Conservation (phyloP, 2,888 invertebrate genomes). For the Frankliniella fusca region DNA sequence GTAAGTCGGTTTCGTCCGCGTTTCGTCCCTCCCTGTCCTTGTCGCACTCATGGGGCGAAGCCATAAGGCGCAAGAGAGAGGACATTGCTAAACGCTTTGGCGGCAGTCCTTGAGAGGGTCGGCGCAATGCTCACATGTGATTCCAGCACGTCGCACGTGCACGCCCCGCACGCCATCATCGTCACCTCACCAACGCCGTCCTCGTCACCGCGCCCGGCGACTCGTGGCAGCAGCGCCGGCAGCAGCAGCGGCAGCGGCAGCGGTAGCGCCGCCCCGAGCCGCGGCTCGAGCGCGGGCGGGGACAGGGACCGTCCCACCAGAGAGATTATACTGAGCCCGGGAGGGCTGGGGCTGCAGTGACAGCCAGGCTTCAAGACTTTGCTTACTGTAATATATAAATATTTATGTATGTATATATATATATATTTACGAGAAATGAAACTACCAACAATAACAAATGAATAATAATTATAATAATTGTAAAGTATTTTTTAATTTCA, state of each 20-base stretch:
- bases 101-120: no score
- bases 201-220: not conserved
- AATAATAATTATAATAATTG: not conserved
- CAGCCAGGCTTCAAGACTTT: conserved; percentile 20
- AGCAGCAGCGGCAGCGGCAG: not conserved
- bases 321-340: not conserved
- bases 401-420: not conserved
- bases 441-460: not conserved
- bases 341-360: conserved; percentile 8
- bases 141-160: conserved; percentile 14
- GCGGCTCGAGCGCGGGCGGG: not conserved
- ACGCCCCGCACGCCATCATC: conserved; percentile 11
- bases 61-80: no score
- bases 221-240: not conserved
- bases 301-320: not conserved
- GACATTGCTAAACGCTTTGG: no score
- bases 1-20: no score
- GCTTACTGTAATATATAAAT: not conserved
- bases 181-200: conserved; percentile 20
- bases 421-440: not conserved
- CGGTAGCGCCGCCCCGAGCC: not conserved
- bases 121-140: no score
- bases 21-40: no score
- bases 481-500: not conserved
- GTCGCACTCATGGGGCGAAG: no score